Evolutionary conservation across 2,113 vertebrate species (phyloP).

Genomic region (Symphodus melops): DNA sequence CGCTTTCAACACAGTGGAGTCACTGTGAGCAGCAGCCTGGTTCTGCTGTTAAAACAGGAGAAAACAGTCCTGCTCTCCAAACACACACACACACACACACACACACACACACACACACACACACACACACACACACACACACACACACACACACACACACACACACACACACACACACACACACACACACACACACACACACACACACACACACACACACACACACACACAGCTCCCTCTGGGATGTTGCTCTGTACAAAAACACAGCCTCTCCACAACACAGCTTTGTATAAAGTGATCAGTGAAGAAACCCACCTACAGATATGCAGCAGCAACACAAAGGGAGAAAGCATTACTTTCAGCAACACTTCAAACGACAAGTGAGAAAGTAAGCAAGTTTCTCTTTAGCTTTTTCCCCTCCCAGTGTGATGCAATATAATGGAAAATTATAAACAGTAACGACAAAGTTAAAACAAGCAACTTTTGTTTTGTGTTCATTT

Average conservation of each 20-base stretch:
- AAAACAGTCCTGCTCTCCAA: conserved; percentile 67
- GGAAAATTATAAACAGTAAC: neutral
- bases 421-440: too few species aligned
- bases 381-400: neutral
- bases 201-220: too few species aligned
- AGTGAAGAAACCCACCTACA: conserved; percentile 14
- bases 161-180: too few species aligned
- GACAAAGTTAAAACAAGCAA: neutral
- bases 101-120: too few species aligned
- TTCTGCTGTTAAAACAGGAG: conserved; percentile 61
- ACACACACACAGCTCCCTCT: conserved; percentile 54
- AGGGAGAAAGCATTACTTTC: conserved; percentile 6
- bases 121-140: too few species aligned
- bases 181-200: too few species aligned
- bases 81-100: conserved; percentile 61
- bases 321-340: conserved; percentile 18
- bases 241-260: conserved; percentile 53
- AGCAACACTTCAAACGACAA: neutral
- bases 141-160: too few species aligned
- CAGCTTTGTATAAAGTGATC: conserved; percentile 42
- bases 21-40: conserved; percentile 70
- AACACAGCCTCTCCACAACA: conserved; percentile 56
- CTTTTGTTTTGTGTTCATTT: too few species aligned
- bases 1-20: conserved; percentile 66
- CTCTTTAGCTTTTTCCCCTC: conserved; percentile 10